These are phyloP conservation scores for Eurystomus gularis DNA, from an alignment of 2,113 vertebrate genomes.

Conservation along the genomic window DNA sequence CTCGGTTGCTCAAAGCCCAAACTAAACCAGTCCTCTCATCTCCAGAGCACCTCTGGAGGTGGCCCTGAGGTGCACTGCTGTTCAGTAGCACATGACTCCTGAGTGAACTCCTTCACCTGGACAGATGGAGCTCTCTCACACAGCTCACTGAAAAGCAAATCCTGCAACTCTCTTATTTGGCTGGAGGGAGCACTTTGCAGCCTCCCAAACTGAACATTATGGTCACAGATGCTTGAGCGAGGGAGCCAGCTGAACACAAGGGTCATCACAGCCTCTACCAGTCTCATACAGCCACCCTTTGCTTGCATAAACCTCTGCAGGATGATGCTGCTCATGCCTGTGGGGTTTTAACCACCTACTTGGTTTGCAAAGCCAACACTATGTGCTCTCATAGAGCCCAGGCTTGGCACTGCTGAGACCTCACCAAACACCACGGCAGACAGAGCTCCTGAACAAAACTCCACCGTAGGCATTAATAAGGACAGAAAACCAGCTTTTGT, in stretches of 20 bases:
- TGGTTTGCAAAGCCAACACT: neutral
- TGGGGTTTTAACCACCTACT: neutral
- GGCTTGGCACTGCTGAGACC: neutral
- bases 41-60: neutral
- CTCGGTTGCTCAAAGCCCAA: neutral
- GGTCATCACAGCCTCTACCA: neutral
- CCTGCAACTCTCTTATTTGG: neutral
- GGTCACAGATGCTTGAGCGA: neutral
- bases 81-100: neutral
- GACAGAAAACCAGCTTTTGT: neutral
- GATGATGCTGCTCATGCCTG: fast-evolving
- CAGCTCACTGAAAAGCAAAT: neutral
- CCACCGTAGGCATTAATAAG: neutral
- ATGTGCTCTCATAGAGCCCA: neutral
- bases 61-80: neutral
- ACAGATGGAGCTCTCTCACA: neutral
- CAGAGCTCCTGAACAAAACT: neutral
- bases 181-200: neutral
- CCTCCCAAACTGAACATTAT: fast-evolving
- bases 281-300: neutral
- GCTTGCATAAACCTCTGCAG: neutral
- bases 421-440: fast-evolving
- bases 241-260: neutral
- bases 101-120: neutral
- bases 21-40: neutral